Conservation (phyloP, 2,888 invertebrate genomes). For the Globia sparganii region DNA sequence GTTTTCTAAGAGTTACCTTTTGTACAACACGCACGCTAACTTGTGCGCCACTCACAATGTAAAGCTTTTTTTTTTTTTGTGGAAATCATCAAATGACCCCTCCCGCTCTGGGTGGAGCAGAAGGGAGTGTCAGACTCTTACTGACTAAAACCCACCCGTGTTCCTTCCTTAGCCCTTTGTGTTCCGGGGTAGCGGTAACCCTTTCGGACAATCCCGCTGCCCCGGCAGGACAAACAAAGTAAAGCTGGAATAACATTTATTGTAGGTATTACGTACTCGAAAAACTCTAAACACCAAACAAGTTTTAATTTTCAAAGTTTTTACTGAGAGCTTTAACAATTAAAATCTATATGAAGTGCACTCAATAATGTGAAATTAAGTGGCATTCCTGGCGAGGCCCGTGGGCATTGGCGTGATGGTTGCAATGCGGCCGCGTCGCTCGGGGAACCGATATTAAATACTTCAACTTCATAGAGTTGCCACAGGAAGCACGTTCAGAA, state of each 20-base stretch:
- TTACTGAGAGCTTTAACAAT: constrained; percentile 2
- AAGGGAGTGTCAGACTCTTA: too few species aligned
- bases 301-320: not conserved
- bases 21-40: not conserved
- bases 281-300: not conserved
- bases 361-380: constrained; percentile 39
- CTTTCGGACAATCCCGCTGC: too few species aligned
- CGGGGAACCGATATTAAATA: constrained; percentile 55
- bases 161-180: too few species aligned
- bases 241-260: too few species aligned
- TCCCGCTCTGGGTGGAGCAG: too few species aligned
- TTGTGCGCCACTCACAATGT: not conserved
- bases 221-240: too few species aligned
- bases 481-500: constrained; percentile 11
- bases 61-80: too few species aligned
- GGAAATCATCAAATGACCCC: too few species aligned
- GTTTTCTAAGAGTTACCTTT: not conserved
- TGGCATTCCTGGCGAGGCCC: constrained; percentile 39
- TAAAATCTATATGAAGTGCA: constrained; percentile 16
- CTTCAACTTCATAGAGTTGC: constrained; percentile 38
- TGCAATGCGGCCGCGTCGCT: constrained; percentile 46
- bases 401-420: constrained; percentile 33
- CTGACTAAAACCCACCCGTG: too few species aligned
- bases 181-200: too few species aligned
- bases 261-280: not conserved